Evolutionary conservation across 30 jellyfish, hydroid and myxozoan species (phyloP).

Genomic region (Hydractinia symbiolongicarpus): DNA sequence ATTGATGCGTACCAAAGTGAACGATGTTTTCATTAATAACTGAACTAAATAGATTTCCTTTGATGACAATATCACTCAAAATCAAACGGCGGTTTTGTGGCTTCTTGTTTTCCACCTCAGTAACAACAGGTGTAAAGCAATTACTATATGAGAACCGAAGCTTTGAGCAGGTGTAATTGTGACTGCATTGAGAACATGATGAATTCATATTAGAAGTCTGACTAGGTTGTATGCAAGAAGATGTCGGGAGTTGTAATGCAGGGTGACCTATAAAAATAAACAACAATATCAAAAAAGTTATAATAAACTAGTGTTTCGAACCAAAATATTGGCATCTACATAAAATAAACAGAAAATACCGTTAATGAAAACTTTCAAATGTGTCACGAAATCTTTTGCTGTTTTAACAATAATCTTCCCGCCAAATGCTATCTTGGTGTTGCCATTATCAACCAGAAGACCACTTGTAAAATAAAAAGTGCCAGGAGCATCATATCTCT

Average conservation of each 20-base stretch:
- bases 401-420: slow-evolving; percentile 60
- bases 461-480: slow-evolving; percentile 76
- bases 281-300: too few relatives aligned
- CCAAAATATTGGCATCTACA: not conserved
- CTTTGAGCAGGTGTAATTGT: too few relatives aligned
- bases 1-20: slow-evolving; percentile 42
- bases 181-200: too few relatives aligned
- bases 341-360: not conserved
- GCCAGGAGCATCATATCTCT: slow-evolving; percentile 47
- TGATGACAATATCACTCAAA: slow-evolving; percentile 9
- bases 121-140: slow-evolving; percentile 3
- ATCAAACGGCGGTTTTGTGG: not conserved
- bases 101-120: not conserved
- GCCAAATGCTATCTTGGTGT: slow-evolving; percentile 29
- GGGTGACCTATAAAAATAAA: too few relatives aligned
- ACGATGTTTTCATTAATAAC: slow-evolving; percentile 47
- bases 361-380: not conserved
- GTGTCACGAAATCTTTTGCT: not conserved
- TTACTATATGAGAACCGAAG: too few relatives aligned
- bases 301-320: too few relatives aligned
- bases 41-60: slow-evolving; percentile 63
- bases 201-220: too few relatives aligned
- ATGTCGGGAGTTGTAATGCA: too few relatives aligned
- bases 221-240: too few relatives aligned
- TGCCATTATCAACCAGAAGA: slow-evolving; percentile 28